A percentile compares a stretch with the other conserved stretches of the same genome.
Evolutionary conservation across 2,113 vertebrate genomes (phyloP).

Genomic region (Ardeotis arabs): DNA sequence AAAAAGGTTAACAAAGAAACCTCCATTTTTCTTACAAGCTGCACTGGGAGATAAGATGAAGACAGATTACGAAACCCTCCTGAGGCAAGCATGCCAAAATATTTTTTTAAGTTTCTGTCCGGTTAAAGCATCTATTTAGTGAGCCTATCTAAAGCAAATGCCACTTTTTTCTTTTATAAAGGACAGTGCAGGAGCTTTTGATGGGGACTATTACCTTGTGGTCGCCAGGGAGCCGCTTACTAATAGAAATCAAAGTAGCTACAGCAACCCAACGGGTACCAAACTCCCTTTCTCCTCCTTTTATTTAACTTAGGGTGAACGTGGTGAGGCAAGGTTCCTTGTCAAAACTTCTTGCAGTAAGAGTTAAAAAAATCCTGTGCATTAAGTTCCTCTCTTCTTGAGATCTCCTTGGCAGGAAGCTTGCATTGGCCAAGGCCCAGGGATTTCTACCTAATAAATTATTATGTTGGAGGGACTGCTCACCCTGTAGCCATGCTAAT

Average conservation of each 20-base stretch:
- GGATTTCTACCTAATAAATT: slow-evolving; percentile 57
- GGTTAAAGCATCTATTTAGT: not conserved
- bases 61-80: not conserved
- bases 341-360: not conserved
- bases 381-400: slow-evolving; percentile 24
- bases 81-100: not conserved
- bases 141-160: not conserved
- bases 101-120: not conserved
- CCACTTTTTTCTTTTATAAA: not conserved
- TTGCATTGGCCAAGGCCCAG: slow-evolving; percentile 1
- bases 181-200: not conserved
- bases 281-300: not conserved
- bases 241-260: not conserved
- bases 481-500: slow-evolving; percentile 39
- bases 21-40: not conserved
- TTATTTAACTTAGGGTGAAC: not conserved
- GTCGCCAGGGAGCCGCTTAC: not conserved
- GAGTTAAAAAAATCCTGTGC: not conserved
- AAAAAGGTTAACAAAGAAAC: not conserved
- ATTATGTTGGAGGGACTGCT: slow-evolving; percentile 33
- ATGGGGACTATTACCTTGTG: not conserved
- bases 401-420: slow-evolving; percentile 31
- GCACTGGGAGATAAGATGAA: not conserved
- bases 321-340: not conserved
- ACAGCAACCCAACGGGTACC: rapidly evolving